phyloP scores from a whole-genome alignment of 2,113 vertebrate species.

The Lanius collurio region DNA sequence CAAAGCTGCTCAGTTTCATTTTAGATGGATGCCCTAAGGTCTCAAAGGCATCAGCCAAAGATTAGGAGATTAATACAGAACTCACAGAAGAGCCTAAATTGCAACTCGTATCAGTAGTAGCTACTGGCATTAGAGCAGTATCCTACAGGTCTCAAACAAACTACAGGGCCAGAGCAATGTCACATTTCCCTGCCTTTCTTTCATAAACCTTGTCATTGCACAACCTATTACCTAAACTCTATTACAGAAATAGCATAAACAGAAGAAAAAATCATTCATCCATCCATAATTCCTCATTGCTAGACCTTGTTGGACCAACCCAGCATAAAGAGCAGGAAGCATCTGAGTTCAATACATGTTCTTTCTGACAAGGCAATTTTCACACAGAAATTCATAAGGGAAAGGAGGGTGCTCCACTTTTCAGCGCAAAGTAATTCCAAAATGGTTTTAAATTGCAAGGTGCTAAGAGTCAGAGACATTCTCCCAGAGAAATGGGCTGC shows the following conservation, averaged over 20 bases:
- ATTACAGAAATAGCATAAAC: not conserved
- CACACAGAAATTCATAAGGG: not conserved
- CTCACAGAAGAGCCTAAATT: not conserved
- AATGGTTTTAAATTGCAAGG: not conserved
- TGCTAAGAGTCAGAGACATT: not conserved
- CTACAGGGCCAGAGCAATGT: not conserved
- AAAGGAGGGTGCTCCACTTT: not conserved
- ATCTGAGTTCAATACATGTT: not conserved
- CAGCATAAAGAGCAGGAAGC: not conserved
- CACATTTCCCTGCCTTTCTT: not conserved
- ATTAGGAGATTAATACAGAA: not conserved
- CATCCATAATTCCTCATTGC: not conserved
- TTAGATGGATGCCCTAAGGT: not conserved
- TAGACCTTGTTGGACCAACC: not conserved
- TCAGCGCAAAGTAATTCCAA: not conserved
- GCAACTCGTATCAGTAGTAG: not conserved
- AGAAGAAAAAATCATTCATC: not conserved
- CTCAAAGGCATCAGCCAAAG: not conserved
- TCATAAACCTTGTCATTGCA: not conserved
- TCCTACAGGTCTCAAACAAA: not conserved
- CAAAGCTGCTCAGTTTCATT: not conserved
- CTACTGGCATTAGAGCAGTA: not conserved
- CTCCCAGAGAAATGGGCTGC: not conserved
- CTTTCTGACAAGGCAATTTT: not conserved
- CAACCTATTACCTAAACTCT: not conserved